Percentiles rank a stretch among this genome's conserved stretches.
phyloP scores from a whole-genome alignment of 2,797 vertebrate species.

The Hyperoplus lanceolatus region DNA sequence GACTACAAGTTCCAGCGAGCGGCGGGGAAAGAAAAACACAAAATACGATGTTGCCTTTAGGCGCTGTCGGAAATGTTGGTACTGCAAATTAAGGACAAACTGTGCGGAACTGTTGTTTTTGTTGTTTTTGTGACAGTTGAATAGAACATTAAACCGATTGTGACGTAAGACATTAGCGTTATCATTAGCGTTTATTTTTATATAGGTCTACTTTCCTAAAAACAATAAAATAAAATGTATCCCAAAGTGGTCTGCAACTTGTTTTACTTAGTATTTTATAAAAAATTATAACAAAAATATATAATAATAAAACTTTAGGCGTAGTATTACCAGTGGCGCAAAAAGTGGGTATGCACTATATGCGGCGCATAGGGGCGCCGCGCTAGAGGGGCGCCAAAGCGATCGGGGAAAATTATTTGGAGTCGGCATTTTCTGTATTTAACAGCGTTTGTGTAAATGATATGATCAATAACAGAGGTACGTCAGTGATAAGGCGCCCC shows the following conservation, averaged over 20 bases:
- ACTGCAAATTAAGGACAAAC: rapidly evolving
- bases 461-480: too few relatives aligned
- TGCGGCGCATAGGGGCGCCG: too few relatives aligned
- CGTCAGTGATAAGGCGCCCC: too few relatives aligned
- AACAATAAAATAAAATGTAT: neutral
- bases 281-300: too few relatives aligned
- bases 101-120: neutral
- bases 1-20: constrained; percentile 63
- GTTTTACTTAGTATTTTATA: too few relatives aligned
- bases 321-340: too few relatives aligned
- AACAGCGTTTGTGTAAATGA: too few relatives aligned
- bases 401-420: too few relatives aligned
- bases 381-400: too few relatives aligned
- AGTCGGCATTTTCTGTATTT: too few relatives aligned
- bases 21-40: rapidly evolving
- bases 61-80: rapidly evolving
- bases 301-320: rapidly evolving
- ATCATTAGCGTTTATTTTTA: neutral
- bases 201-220: neutral
- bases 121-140: rapidly evolving
- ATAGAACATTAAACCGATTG: too few relatives aligned
- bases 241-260: rapidly evolving
- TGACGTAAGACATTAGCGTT: neutral
- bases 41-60: neutral
- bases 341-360: too few relatives aligned